Percentiles rank a stretch among this genome's conserved stretches.
Evolutionary conservation across 2,797 vertebrate genomes (phyloP).

Genomic region (Parotocinclus haroldoi): DNA sequence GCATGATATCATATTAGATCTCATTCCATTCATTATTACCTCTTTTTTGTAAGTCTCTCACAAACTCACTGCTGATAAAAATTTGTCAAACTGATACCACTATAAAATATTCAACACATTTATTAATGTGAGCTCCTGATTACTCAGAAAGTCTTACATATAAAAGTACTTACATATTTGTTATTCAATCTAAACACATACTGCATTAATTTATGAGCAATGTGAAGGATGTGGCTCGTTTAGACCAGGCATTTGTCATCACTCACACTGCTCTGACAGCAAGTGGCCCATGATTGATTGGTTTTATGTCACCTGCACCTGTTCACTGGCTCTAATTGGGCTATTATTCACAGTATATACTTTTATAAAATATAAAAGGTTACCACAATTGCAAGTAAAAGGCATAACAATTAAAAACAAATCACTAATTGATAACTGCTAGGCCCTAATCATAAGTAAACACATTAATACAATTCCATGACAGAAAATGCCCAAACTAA

Average conservation of each 20-base stretch:
- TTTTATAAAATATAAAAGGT: no score
- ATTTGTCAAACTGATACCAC: not conserved
- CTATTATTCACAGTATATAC: no score
- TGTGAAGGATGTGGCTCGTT: constrained; percentile 24
- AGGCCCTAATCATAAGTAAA: no score
- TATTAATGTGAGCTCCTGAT: constrained; percentile 53
- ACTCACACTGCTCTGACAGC: constrained; percentile 3
- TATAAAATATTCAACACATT: constrained; percentile 48
- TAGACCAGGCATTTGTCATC: not conserved
- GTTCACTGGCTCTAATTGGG: constrained; percentile 11
- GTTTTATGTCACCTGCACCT: constrained; percentile 7
- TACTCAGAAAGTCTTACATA: constrained; percentile 49
- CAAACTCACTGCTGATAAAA: constrained; percentile 4
- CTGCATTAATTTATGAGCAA: constrained; percentile 61
- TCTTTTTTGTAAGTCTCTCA: not conserved
- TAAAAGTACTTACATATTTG: constrained; percentile 55
- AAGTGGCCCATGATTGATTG: constrained; percentile 6
- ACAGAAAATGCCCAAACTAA: no score
- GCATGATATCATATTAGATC: constrained; percentile 12
- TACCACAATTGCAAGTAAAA: no score
- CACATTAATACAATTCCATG: no score
- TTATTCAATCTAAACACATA: constrained; percentile 57
- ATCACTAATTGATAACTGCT: no score
- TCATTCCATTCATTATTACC: not conserved
- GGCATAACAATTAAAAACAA: no score